Base-by-base conservation (phyloP, 1,140 invertebrate species). In the Anastatus disparis region DNA sequence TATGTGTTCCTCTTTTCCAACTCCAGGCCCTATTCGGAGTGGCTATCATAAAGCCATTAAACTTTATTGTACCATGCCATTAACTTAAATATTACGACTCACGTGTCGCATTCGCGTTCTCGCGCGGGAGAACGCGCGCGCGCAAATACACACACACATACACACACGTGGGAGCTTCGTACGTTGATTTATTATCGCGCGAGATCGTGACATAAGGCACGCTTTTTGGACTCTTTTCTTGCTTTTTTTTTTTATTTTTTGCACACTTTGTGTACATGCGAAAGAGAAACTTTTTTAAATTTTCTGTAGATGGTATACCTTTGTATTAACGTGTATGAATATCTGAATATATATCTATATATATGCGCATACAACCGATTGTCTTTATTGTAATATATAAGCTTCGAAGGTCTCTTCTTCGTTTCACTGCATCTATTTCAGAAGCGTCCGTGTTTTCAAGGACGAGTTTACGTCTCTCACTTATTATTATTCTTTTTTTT, bases 51-150 rank as follows among this genome's bases (percentile, higher is more conserved):
- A 81, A 82, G 78, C 81, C 75, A 82, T 83, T 82, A 82, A 72
- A 83, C 78, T 83, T 82, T 83, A 82, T 82, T 83, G 78, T 79
- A 77, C 76, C 73, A 74, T 78, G 78, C 78, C 78, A 81, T 83
- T 81, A 80, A 82, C 78, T 81, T 82, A 81, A 82, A 82, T 83
- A 82, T 82, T 83, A 82, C 80, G 79, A 79, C 81, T 81, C 77
- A 77, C 80, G 80, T 81, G 81, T 82, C 81, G 79, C 76, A 67
- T n/a, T n/a, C n/a, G n/a, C n/a, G n/a, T n/a, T n/a, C n/a, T n/a
- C 69, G 27, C 44, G 38, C 26, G 26, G 10, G 31, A 35, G 31
- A n/a, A 56, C 17, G 29, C 2, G 22, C 12, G 27, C 56, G 38
- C 22, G 26, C n/a, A n/a, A n/a, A n/a, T n/a, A n/a, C n/a, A n/a